phyloP scores from a whole-genome alignment of 2,797 vertebrate genomes.

The Eulemur mongoz region DNA sequence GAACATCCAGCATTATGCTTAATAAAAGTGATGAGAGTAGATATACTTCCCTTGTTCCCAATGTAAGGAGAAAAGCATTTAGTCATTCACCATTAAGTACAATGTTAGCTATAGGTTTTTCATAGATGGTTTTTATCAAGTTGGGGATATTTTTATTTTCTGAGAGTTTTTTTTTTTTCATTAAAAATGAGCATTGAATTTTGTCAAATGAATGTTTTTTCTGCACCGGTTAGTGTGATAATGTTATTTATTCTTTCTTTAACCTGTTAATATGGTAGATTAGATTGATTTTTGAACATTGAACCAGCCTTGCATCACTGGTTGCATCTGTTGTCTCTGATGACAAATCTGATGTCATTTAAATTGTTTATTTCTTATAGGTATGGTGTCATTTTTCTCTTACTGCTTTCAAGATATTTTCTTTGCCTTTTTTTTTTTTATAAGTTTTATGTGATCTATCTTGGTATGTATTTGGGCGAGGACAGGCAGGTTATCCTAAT shows the following conservation, averaged over 20 bases:
- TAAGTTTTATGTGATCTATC: neutral
- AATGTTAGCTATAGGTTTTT: neutral
- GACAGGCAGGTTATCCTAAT: neutral
- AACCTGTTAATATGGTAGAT: neutral
- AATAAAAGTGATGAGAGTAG: neutral
- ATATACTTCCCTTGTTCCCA: neutral
- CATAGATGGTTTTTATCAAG: neutral
- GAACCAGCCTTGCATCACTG: neutral
- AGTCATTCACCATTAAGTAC: neutral
- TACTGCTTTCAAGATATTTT: neutral
- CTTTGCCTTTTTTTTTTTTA: neutral
- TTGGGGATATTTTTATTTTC: neutral
- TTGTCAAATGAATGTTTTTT: neutral
- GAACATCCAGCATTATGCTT: neutral
- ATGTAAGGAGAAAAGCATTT: neutral
- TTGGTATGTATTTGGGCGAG: neutral
- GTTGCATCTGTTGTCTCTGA: neutral
- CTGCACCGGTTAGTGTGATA: neutral
- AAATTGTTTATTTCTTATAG: neutral
- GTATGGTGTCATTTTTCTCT: neutral
- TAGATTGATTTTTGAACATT: neutral
- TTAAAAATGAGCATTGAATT: neutral
- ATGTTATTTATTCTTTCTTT: neutral
- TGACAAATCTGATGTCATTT: neutral
- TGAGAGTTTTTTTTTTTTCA: neutral